Evolutionary conservation across 2,888 invertebrate genomes (phyloP).

Genomic region (Anaspis maculata): DNA sequence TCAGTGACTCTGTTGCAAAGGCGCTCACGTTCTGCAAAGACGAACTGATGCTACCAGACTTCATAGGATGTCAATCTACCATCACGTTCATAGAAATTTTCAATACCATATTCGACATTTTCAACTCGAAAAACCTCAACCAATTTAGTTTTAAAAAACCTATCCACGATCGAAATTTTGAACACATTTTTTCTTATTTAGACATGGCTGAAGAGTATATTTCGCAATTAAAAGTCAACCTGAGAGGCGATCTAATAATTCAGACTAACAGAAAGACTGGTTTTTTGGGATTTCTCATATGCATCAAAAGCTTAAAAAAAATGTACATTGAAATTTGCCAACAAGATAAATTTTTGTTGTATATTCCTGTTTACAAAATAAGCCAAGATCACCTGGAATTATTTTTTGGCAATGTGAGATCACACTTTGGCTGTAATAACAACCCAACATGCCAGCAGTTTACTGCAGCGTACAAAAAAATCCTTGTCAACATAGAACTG

Average conservation of each 20-base stretch:
- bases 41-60: slow-evolving; percentile 4
- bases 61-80: background rate
- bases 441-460: slow-evolving; percentile 17
- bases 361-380: slow-evolving; percentile 16
- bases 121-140: slow-evolving; percentile 5
- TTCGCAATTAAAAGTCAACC: no score
- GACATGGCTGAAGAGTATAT: no score
- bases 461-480: slow-evolving; percentile 14
- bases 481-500: slow-evolving; percentile 6
- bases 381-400: slow-evolving; percentile 15
- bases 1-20: slow-evolving; percentile 5
- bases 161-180: no score
- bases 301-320: slow-evolving; percentile 7
- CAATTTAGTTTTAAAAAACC: no score
- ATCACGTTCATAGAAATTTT: slow-evolving; percentile 6
- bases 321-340: slow-evolving; percentile 5
- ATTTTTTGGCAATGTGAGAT: slow-evolving; percentile 14
- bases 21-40: background rate
- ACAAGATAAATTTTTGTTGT: slow-evolving; percentile 7
- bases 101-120: slow-evolving; percentile 4
- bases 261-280: slow-evolving; percentile 10
- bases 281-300: slow-evolving; percentile 12
- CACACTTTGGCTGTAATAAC: slow-evolving; percentile 18
- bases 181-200: no score
- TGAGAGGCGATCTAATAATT: no score